Evolutionary conservation across 2,113 vertebrate genomes (phyloP), one percentile per base, ranked within the genome.

Genomic region (Xiphophorus couchianus): DNA sequence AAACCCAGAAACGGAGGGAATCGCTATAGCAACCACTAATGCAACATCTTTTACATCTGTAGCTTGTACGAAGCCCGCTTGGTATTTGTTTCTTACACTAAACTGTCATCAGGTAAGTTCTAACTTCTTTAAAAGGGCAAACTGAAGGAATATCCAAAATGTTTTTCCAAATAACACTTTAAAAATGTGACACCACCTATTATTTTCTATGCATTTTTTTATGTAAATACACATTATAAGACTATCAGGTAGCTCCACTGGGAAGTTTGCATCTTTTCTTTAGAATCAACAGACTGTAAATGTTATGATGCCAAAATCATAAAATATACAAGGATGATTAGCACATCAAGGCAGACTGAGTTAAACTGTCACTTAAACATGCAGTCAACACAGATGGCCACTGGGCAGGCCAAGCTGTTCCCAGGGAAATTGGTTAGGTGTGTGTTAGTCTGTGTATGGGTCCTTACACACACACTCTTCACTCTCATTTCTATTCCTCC

Each of bases 371-470:
- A 69, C 51, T 74, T 78, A 70, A 69, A 82, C 68, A 71, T 86
- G 81, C 77, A 77, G 73, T 86, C 78, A 86, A 84, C 84, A 86
- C 86, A 86, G 86, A 86, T 84, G 86, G 81, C 84, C 28, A 33
- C 81, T 28, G 80, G 70, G 70, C 67, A 9, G 7, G 71, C 72
- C 83, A 81, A 84, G 83, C 86, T 81, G 75, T 74, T 86, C 73
- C 44, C 35, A 19, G 44, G 31, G 61, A 78, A 65, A 25, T 62
- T 66, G 72, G 73, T 60, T 62, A 51, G 29, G 42, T 66, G 64
- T 62, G 72, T 67, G 35, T 70, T n/a, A 27, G 54, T 60, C 54
- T 64, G 39, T 79, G 54, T 51, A n/a, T 28, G 39, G 44, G 44
- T 48, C 5, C 44, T 19, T 17, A 44, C 17, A 48, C 14, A 48